A percentile compares a stretch with the other conserved stretches of the same genome.
These are phyloP conservation scores for Vanacampus margaritifer DNA, from an alignment of 2,113 vertebrate genomes.

Conservation along the genomic window DNA sequence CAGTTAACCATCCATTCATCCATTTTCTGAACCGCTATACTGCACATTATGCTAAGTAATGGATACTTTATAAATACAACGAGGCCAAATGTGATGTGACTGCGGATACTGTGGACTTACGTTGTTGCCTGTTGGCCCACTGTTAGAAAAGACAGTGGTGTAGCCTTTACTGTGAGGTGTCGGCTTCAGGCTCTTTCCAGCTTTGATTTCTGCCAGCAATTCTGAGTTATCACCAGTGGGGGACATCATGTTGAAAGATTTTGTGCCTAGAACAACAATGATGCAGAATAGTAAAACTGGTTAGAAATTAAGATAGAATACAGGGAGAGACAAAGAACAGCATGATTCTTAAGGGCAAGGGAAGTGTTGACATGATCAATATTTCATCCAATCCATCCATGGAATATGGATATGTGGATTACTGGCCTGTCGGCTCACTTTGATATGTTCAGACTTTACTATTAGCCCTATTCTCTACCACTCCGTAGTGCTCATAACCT, in stretches of 20 bases:
- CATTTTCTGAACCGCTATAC: too few species aligned
- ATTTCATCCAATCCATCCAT: constrained; percentile 57
- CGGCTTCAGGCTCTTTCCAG: constrained; percentile 92
- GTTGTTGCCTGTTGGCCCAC: constrained; percentile 73
- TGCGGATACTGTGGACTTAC: constrained; percentile 63
- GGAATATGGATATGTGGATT: constrained; percentile 24
- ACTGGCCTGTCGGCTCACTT: neutral
- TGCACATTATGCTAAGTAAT: too few species aligned
- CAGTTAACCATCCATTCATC: neutral
- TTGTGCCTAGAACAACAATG: constrained; percentile 77
- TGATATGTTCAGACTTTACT: neutral
- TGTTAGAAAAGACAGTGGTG: constrained; percentile 88
- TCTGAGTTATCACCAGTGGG: constrained; percentile 95
- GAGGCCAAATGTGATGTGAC: neutral
- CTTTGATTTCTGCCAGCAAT: constrained; percentile 97
- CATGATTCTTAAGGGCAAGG: constrained; percentile 27
- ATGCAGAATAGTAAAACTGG: constrained; percentile 44
- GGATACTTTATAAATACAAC: neutral
- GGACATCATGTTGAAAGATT: constrained; percentile 99
- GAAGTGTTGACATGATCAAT: constrained; percentile 56
- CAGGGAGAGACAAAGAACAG: constrained; percentile 23
- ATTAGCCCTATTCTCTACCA: neutral
- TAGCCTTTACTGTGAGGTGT: constrained; percentile 92
- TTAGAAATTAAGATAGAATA: constrained; percentile 34
- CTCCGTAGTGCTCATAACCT: neutral